Evolutionary conservation across 2,888 invertebrate genomes (phyloP).

Genomic region (Agrotis puta): DNA sequence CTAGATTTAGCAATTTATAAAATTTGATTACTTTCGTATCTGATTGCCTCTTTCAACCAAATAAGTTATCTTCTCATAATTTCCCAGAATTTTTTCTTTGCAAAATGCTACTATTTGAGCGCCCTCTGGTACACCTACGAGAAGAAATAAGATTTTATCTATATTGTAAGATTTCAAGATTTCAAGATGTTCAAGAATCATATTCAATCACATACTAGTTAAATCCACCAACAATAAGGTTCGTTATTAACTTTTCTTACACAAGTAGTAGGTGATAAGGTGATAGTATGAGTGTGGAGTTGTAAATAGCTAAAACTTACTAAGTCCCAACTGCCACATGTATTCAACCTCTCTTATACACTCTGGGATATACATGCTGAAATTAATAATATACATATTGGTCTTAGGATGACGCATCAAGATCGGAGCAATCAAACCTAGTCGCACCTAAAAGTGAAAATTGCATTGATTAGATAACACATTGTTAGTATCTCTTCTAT

Average conservation of each 20-base stretch:
- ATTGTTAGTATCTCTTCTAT: neutral
- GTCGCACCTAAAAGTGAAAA: constrained; percentile 87
- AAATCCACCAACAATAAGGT: neutral
- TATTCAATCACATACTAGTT: neutral
- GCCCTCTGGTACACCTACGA: constrained; percentile 93
- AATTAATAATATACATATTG: constrained; percentile 93
- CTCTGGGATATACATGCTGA: constrained; percentile 93
- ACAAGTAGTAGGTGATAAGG: neutral
- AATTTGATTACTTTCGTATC: constrained; percentile 81
- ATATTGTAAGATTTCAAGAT: too few relatives aligned
- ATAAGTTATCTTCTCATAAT: constrained; percentile 91
- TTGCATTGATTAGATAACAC: neutral
- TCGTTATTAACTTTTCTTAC: neutral
- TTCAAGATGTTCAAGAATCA: neutral
- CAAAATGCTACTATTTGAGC: constrained; percentile 94
- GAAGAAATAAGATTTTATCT: constrained; percentile 2
- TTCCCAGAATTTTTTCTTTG: constrained; percentile 92
- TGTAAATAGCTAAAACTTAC: constrained; percentile 77
- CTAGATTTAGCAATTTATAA: neutral
- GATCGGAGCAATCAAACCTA: constrained; percentile 93
- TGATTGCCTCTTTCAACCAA: constrained; percentile 92
- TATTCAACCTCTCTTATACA: constrained; percentile 95
- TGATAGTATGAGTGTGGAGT: too few relatives aligned
- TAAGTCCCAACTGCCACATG: constrained; percentile 94
- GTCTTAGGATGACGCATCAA: constrained; percentile 93